Evolutionary conservation across 2,797 vertebrate genomes (phyloP), one percentile per base, ranked within the genome.

Genomic region (Botia kubotai): DNA sequence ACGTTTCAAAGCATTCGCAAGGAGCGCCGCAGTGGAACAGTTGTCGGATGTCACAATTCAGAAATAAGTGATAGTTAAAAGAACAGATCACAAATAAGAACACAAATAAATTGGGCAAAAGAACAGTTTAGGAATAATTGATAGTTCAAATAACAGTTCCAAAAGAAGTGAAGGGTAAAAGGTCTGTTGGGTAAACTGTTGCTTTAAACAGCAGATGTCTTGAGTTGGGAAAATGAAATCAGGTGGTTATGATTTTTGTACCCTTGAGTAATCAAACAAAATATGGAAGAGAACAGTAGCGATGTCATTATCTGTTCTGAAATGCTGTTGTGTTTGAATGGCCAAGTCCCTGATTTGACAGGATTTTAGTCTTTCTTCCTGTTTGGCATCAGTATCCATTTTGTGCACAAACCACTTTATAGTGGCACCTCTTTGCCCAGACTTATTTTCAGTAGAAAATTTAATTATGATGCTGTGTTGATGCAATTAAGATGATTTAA

Each of bases 191-290:
- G 19, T 21, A 21, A 26, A 26, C 36, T 72, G 6, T 50, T n/a
- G n/a, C 19, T 67, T 78, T 13, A 36, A 74, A 50, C 13, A 62
- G 48, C 81, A 53, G 53, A 73, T 81, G 6, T 75, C n/a, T 53
- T 65, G 66, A 72, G 67, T 46, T 48, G 57, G 52, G 46, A 68
- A 81, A 43, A 62, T 50, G 72, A 10, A 81, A 55, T 77, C 23
- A 74, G 70, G 33, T 6, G 33, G 33, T 26, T 36, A 36, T 6
- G 55, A 46, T 74, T 62, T 48, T 43, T 48, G 63, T 48, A 68
- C 43, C 11, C 60, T 72, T 46, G 71, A 82, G 50, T 62, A 75
- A 75, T 39, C 36, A 39, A 39, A 62, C 5, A 39, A 52, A 63
- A 48, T 67, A 50, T 19, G 46, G 1, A 50, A 29, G 6, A 63